Conservation (phyloP, 1,140 invertebrate genomes). For the Anastatus disparis region DNA sequence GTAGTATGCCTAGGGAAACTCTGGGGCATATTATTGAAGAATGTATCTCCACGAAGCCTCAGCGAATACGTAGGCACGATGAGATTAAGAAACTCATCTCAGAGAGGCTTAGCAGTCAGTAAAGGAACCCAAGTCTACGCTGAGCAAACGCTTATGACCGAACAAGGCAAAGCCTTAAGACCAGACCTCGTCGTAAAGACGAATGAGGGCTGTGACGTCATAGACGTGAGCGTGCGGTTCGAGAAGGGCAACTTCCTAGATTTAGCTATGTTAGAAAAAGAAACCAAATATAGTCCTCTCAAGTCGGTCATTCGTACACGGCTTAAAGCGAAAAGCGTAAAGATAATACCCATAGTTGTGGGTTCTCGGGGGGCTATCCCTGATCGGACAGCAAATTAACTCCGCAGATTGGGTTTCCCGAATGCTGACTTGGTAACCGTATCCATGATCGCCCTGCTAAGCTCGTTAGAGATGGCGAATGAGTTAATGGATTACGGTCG, state of each 20-base stretch:
- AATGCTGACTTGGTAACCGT: too few relatives aligned
- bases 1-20: neutral
- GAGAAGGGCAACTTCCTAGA: neutral
- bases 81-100: neutral
- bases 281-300: neutral
- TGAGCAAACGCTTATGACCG: neutral
- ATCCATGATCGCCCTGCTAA: too few relatives aligned
- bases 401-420: too few relatives aligned
- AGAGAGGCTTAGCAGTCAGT: neutral
- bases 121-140: neutral
- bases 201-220: neutral
- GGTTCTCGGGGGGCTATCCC: constrained; percentile 50
- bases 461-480: too few relatives aligned
- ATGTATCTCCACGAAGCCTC: neutral
- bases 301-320: neutral
- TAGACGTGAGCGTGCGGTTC: neutral
- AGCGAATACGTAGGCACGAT: neutral
- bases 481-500: too few relatives aligned
- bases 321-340: neutral
- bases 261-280: too few relatives aligned
- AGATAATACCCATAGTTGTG: constrained; percentile 42
- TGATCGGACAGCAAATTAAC: neutral
- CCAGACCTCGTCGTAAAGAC: neutral
- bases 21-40: neutral
- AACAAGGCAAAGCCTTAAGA: too few relatives aligned